Base-by-base conservation (phyloP, 1,140 invertebrate species). In the Vollenhovia emeryi region DNA sequence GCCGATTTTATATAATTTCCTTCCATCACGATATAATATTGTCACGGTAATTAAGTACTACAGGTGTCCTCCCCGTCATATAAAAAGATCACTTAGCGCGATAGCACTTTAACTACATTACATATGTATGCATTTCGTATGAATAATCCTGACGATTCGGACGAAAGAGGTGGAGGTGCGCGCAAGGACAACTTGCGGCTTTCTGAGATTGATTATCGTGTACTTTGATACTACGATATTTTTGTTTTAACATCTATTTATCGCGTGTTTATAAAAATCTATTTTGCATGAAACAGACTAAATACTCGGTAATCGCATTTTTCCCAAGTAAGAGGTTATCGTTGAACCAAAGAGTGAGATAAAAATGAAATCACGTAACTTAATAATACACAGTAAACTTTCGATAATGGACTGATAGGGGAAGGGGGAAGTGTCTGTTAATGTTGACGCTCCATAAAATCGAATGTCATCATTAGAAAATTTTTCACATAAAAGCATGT, bases 1-100 rank as follows among this genome's bases (percentile, higher is more conserved):
- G 62, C 6, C 6, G 4, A 66, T 66, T 66, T 45, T 66, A 45
- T 5, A 66, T 45, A 66, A 66, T 66, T 66, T 66, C 36, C 62
- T 66, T 45, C 18, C 9, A 64, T 64, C 11, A 18, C 30, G 27
- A 60, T 18, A 60, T 0, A n/a, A 60, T 62, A 62, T 64, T 64
- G 18, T 64, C 21, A 45, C 9, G 21, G 5, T 66, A 66, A 43
- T 66, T 43, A 13, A 2, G 11, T 43, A 43, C n/a, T 36, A 21
- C 40, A 66, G 5, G 2, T 66, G 62, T 66, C 36, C 62, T 66
- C 27, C 36, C 36, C 2, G 36, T 66, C 21, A 66, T 36, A 66
- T 36, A 66, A 66, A 66, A 66, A 64, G 33, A 64, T 64, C 9
- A 64, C 40, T 64, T 40, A 64, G 33, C 33, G 1, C 4, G 60